phyloP scores from a whole-genome alignment of 2,797 vertebrate genomes.

The Rhinella marina region DNA sequence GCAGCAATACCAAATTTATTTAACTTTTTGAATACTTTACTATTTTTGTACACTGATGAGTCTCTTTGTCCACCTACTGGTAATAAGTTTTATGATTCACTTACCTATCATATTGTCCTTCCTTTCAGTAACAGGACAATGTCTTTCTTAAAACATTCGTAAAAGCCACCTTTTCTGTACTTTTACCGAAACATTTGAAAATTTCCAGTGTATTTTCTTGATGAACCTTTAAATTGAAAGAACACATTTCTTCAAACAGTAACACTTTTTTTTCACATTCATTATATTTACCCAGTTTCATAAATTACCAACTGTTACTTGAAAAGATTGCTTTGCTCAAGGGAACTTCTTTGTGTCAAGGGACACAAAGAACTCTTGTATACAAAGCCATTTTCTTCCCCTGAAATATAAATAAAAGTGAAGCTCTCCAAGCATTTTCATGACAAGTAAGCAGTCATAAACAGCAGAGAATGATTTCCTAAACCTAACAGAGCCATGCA shows the following conservation, averaged over 20 bases:
- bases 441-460: slow-evolving; percentile 55
- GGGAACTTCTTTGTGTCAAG: slow-evolving; percentile 35
- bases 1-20: too few species aligned
- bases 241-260: slow-evolving; percentile 40
- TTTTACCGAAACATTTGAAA: not conserved
- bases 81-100: not conserved
- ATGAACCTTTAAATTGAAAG: slow-evolving; percentile 42
- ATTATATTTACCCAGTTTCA: slow-evolving; percentile 32
- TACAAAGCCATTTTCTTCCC: slow-evolving; percentile 51
- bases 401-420: slow-evolving; percentile 48
- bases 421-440: slow-evolving; percentile 35
- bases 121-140: not conserved
- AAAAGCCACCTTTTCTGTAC: not conserved
- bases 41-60: too few species aligned
- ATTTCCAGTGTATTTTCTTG: slow-evolving; percentile 22
- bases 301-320: slow-evolving; percentile 50
- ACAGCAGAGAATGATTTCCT: slow-evolving; percentile 48
- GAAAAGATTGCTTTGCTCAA: slow-evolving; percentile 41
- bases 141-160: not conserved
- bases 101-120: not conserved
- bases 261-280: slow-evolving; percentile 25
- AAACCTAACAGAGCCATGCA: slow-evolving; percentile 26
- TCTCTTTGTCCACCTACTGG: not conserved
- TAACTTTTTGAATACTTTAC: too few species aligned
- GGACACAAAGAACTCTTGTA: slow-evolving; percentile 56